A percentile compares a stretch with the other conserved stretches of the same genome.
Evolutionary conservation across 2,888 invertebrate genomes (phyloP).

Genomic region (Plebejus melissa): DNA sequence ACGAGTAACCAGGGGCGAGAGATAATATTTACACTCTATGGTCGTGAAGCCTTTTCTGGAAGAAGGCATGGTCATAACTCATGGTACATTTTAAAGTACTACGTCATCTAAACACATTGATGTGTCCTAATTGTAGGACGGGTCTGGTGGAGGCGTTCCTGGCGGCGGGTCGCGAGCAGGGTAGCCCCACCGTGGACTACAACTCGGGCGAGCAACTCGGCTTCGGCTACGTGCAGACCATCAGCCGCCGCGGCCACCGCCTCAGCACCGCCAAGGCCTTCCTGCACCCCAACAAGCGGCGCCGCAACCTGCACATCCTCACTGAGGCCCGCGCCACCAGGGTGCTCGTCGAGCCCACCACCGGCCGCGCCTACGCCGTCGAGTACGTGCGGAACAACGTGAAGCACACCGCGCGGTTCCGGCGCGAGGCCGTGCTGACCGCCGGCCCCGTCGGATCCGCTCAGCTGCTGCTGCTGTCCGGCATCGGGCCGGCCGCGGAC

Average conservation of each 20-base stretch:
- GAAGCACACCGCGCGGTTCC: slow-evolving; percentile 77
- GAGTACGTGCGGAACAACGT: slow-evolving; percentile 80
- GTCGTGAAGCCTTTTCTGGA: too few species aligned
- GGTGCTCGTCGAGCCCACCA: slow-evolving; percentile 69
- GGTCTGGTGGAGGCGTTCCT: slow-evolving; percentile 77
- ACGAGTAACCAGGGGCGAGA: background rate
- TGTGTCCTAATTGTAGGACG: slow-evolving; percentile 56
- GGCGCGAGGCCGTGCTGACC: slow-evolving; percentile 89
- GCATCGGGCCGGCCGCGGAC: slow-evolving; percentile 80
- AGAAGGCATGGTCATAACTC: too few species aligned
- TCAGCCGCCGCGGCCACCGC: slow-evolving; percentile 80
- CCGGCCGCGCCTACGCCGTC: slow-evolving; percentile 84
- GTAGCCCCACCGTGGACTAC: slow-evolving; percentile 79
- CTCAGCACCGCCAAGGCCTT: slow-evolving; percentile 84
- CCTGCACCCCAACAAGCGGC: slow-evolving; percentile 79
- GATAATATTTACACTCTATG: background rate
- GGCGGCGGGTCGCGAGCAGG: slow-evolving; percentile 78
- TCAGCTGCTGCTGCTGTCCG: slow-evolving; percentile 94
- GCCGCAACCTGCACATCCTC: slow-evolving; percentile 81
- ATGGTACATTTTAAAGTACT: too few species aligned
- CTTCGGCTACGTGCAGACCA: slow-evolving; percentile 74
- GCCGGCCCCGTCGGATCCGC: slow-evolving; percentile 94
- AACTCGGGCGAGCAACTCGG: slow-evolving; percentile 82
- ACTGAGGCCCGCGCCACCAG: slow-evolving; percentile 64
- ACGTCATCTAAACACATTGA: too few species aligned